Conservation (phyloP, 2,797 vertebrate species). For the Micrastur ruficollis region DNA sequence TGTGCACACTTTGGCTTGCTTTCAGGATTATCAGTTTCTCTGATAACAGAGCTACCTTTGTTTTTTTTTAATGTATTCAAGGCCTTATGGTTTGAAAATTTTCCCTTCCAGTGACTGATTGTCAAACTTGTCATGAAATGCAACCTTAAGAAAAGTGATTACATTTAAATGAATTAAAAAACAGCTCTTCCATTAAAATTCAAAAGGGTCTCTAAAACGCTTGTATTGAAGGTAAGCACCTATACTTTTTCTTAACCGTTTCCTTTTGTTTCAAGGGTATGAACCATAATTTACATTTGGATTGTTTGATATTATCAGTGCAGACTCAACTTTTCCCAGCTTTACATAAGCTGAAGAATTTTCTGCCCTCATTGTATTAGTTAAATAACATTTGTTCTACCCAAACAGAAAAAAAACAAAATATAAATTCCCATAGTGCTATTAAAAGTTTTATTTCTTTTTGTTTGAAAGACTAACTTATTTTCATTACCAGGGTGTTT, state of each 20-base stretch:
- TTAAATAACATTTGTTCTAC: neutral
- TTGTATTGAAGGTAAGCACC: neutral
- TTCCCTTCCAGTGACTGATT: neutral
- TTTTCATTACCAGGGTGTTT: neutral
- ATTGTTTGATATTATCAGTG: neutral
- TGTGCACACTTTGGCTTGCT: neutral
- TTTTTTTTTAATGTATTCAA: neutral
- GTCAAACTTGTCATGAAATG: constrained; percentile 26
- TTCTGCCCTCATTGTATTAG: neutral
- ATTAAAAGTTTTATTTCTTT: neutral
- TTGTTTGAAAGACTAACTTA: neutral
- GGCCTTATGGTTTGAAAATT: neutral
- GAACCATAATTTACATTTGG: neutral
- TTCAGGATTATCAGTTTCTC: neutral
- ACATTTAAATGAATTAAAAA: constrained; percentile 16
- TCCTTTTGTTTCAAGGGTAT: neutral
- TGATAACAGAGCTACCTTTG: neutral
- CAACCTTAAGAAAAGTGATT: neutral
- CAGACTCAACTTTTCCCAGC: neutral
- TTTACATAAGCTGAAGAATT: neutral
- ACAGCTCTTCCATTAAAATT: constrained; percentile 2
- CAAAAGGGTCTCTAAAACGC: neutral
- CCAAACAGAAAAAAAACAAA: neutral
- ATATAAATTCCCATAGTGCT: neutral
- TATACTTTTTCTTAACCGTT: neutral